These are phyloP conservation scores for Camponotus floridanus DNA, from an alignment of 1,140 invertebrate species.

Conservation along the genomic window DNA sequence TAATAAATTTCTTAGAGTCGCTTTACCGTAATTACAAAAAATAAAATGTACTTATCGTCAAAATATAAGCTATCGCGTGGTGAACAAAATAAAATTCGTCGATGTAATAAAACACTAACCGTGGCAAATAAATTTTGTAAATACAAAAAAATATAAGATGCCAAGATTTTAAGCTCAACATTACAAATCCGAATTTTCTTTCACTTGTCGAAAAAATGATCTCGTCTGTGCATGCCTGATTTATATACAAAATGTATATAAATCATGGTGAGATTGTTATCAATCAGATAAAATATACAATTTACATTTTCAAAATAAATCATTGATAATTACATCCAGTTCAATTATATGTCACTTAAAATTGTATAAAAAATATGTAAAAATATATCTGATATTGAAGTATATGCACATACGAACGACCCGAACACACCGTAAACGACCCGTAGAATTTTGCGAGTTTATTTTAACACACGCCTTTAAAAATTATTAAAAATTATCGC, in stretches of 20 bases:
- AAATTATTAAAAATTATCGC: not conserved
- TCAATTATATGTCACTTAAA: not conserved
- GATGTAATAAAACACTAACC: not conserved
- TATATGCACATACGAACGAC: not conserved
- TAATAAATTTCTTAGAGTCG: not conserved
- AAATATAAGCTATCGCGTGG: not conserved
- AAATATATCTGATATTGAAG: not conserved
- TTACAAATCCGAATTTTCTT: conserved; percentile 2
- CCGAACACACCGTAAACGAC: not conserved
- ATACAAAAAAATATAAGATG: not conserved
- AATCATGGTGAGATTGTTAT: not conserved
- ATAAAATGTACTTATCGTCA: conserved; percentile 4
- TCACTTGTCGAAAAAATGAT: not conserved
- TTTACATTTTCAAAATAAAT: not conserved
- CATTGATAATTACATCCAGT: not conserved
- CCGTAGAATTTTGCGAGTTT: not conserved
- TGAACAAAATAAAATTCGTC: not conserved
- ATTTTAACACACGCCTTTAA: not conserved
- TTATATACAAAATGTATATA: not conserved
- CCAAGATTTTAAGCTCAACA: not conserved
- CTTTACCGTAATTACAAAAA: not conserved
- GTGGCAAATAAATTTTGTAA: not conserved
- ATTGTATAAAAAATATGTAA: not conserved
- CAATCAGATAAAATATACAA: not conserved
- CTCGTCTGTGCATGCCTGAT: not conserved